Evolutionary conservation across 2,888 invertebrate species (phyloP), one percentile per base, ranked within the genome.

Genomic region (Cephus sareptanus): DNA sequence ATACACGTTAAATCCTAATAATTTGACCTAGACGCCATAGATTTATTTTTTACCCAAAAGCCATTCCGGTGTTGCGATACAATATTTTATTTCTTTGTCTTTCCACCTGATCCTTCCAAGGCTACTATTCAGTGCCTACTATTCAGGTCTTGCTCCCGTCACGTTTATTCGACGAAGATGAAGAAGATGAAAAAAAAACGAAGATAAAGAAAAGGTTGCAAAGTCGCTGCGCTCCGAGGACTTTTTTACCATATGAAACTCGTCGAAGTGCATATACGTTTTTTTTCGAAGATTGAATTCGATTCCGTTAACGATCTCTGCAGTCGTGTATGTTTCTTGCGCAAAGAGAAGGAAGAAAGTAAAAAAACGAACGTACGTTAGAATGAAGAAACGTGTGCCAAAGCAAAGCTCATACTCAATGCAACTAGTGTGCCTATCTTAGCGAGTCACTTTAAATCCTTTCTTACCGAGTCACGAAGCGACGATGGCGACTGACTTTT

Each of bases 351-450:
- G 56, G 56, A 56, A 23, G 23, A 6, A 23, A 23, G 23, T 9
- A 23, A 23, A 56, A 56, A 40, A 23, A 56, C 0, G 23, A 23
- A 56, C 2, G 23, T 6, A 56, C 23, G 56, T 23, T 23, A 56
- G 56, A 56, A 56, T 56, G 56, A 56, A 56, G 23, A 56, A 56
- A 56, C 56, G 23, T 56, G 71, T 23, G 68, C 76, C 75, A 80
- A 80, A 80, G 79, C 73, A 71, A 75, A 79, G 83, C 79, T 80
- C 83, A 83, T 83, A 86, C 79, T 77, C 76, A 83, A 86, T 83
- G 85, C 88, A 87, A 88, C 87, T 87, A 83, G 87, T 87, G 85
- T 85, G 87, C 81, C 79, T 80, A 78, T 79, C 84, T 83, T 83
- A 79, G 81, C 80, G 79, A 87, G 82, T 85, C 81, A 83, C 83